Conservation (phyloP, 2,888 invertebrate genomes). For the Noctuana brunneofusca region DNA sequence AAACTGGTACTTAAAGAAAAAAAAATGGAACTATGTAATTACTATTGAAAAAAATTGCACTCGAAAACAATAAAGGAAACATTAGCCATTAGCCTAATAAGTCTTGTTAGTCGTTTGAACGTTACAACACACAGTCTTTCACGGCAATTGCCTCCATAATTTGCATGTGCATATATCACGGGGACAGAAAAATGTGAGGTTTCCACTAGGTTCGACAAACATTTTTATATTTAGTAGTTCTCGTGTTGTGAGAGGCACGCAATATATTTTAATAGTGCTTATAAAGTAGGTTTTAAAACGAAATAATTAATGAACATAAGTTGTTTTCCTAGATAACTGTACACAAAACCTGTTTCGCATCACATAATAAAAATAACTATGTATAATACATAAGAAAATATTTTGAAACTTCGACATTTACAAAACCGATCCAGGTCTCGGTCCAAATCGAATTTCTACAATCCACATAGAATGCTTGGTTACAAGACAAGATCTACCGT, state of each 20-base stretch:
- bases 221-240: not conserved
- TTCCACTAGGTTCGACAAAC: slow-evolving; percentile 44
- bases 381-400: too few species aligned
- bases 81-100: not conserved
- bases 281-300: too few species aligned
- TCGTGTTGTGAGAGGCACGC: too few species aligned
- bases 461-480: not conserved
- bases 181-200: slow-evolving; percentile 50
- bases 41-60: too few species aligned
- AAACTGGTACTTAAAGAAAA: too few species aligned
- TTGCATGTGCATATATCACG: slow-evolving; percentile 68
- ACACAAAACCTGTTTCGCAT: too few species aligned
- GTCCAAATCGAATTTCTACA: not conserved
- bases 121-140: slow-evolving; percentile 57
- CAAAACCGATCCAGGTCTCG: not conserved
- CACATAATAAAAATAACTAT: too few species aligned
- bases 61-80: not conserved
- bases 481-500: slow-evolving; percentile 20
- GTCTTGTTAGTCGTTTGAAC: slow-evolving; percentile 33
- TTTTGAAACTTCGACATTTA: not conserved
- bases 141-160: slow-evolving; percentile 59
- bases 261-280: too few species aligned
- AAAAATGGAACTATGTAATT: too few species aligned
- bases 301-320: too few species aligned
- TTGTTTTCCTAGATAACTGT: too few species aligned